phyloP scores from a whole-genome alignment of 2,113 vertebrate genomes.

The Campylorhamphus procurvoides region DNA sequence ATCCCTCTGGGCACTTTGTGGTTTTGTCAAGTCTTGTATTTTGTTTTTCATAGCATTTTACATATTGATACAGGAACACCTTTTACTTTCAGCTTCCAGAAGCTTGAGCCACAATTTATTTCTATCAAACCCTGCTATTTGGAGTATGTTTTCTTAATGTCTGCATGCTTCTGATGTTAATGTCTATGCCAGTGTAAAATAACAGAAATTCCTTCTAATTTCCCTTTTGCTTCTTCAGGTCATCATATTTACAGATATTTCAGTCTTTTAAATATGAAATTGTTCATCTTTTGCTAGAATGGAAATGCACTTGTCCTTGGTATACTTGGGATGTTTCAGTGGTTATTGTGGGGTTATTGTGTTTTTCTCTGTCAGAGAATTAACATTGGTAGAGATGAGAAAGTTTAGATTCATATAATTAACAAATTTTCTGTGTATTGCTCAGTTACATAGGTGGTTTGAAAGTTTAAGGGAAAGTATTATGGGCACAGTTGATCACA shows the following conservation, averaged over 20 bases:
- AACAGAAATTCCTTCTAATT: not conserved
- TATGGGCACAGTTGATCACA: not conserved
- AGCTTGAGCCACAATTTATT: not conserved
- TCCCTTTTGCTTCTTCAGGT: not conserved
- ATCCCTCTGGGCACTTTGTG: not conserved
- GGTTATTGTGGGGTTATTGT: not conserved
- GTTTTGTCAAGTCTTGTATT: not conserved
- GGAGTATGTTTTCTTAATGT: not conserved
- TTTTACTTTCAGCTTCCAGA: not conserved
- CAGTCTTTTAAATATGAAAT: not conserved
- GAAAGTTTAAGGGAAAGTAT: not conserved
- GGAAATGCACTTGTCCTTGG: not conserved
- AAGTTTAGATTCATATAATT: not conserved
- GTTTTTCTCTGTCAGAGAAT: not conserved
- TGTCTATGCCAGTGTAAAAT: not conserved
- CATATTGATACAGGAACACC: rapidly evolving
- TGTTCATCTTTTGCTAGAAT: not conserved
- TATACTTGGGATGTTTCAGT: not conserved
- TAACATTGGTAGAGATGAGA: not conserved
- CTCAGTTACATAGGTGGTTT: not conserved
- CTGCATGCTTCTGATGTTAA: not conserved
- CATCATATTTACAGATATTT: not conserved
- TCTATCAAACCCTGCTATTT: not conserved
- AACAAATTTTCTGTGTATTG: not conserved
- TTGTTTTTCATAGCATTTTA: not conserved